phyloP scores from a whole-genome alignment of 2,888 invertebrate species.

The Nymphalis c-album region DNA sequence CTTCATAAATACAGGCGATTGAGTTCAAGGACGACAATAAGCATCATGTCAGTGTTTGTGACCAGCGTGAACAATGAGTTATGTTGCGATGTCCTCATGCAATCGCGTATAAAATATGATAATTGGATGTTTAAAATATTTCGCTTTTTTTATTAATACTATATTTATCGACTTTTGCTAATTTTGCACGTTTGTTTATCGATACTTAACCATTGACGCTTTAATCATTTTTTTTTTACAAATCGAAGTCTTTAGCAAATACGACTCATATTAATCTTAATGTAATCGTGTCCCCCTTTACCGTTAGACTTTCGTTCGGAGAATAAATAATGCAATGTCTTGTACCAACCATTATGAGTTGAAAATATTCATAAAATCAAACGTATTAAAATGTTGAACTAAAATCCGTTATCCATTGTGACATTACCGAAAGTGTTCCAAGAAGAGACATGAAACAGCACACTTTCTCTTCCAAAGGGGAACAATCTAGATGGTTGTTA shows the following conservation, averaged over 20 bases:
- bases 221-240: neutral
- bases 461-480: slow-evolving; percentile 74
- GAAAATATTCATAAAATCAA: slow-evolving; percentile 58
- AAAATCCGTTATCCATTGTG: slow-evolving; percentile 73
- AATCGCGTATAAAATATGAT: slow-evolving; percentile 76
- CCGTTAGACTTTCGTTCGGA: slow-evolving; percentile 40
- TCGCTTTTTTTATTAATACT: slow-evolving; percentile 29
- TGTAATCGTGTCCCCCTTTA: slow-evolving; percentile 26
- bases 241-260: neutral
- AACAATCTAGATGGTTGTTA: slow-evolving; percentile 67
- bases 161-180: slow-evolving; percentile 16
- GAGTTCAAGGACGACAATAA: slow-evolving; percentile 78
- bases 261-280: slow-evolving; percentile 5
- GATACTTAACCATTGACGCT: neutral
- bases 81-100: slow-evolving; percentile 73
- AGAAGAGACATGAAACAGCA: slow-evolving; percentile 66
- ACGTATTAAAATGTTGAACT: slow-evolving; percentile 58
- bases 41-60: slow-evolving; percentile 71
- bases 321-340: slow-evolving; percentile 33
- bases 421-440: slow-evolving; percentile 71
- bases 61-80: slow-evolving; percentile 79
- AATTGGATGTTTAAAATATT: slow-evolving; percentile 68
- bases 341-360: slow-evolving; percentile 41
- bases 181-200: slow-evolving; percentile 16
- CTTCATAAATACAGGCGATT: slow-evolving; percentile 75